Evolutionary conservation across 1,140 invertebrate species (phyloP), one percentile per base, ranked within the genome.

Genomic region (Drosophila orosa): DNA sequence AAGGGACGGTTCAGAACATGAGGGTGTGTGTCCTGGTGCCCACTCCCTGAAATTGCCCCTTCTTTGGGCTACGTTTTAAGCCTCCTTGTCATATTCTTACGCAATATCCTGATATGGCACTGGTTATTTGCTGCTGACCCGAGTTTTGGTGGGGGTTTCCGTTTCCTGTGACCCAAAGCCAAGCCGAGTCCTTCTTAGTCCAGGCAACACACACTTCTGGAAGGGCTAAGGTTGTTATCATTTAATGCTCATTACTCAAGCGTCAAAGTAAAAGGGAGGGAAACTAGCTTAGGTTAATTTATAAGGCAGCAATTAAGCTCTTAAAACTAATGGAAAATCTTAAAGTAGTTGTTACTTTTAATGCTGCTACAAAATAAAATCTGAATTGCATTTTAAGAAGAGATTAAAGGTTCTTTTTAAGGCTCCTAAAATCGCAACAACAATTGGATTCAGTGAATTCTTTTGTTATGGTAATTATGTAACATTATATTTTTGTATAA

Each of bases 31-130:
- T 55, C 61, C 40, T 71, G 50, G 33, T 48, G 48, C 54, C 29
- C 63, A 17, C 29, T 35, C 24, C 29, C 31, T 5, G 25, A 19
- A 27, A 22, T 8, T 33, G 1, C 29, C 31, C 60, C 62, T 1
- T 37, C 48, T 22, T 22, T 42, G 60, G n/a, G 5, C 9, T 50
- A 50, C 31, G 44, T 66, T 66, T 72, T 89, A 89, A 89, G 84
- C 80, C 74, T 54, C 59, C 77, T 78, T 89, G 84, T 89, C 84
- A 89, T 78, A 80, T 79, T 77, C 84, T 78, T 79, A 69, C 54
- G 78, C 74, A 83, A 87, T 73, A 86, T 87, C 83, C 80, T 59
- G 76, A 66, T 69, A 40, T 33, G 50, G 1, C 37, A 48, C 22
- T 50, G 19, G 33, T 33, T 35, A 19, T 17, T 35, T 19, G 25